phyloP scores from a whole-genome alignment of 1,140 invertebrate genomes.

The Mycetomoellerius zeteki region DNA sequence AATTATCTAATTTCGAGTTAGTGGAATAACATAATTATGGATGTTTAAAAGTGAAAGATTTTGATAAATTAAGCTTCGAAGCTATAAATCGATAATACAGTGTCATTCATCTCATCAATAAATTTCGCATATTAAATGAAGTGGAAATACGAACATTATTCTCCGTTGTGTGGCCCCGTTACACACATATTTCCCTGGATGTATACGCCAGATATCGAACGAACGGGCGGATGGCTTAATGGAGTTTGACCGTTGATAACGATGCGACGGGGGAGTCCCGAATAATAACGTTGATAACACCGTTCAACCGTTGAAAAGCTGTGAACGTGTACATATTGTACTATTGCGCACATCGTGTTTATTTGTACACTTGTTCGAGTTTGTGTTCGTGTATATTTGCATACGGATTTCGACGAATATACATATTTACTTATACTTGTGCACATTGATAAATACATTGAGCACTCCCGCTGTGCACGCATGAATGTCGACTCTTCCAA shows the following conservation, averaged over 20 bases:
- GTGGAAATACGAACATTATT: slow-evolving; percentile 35
- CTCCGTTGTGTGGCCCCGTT: slow-evolving; percentile 11
- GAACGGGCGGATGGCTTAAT: slow-evolving; percentile 76
- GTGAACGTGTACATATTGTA: slow-evolving; percentile 33
- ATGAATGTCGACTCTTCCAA: background rate
- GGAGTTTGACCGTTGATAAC: slow-evolving; percentile 76
- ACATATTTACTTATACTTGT: background rate
- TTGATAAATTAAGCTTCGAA: background rate
- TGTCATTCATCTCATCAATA: slow-evolving; percentile 2
- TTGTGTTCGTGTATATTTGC: slow-evolving; percentile 9
- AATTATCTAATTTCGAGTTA: background rate
- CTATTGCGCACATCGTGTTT: slow-evolving; percentile 31
- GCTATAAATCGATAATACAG: too few species aligned
- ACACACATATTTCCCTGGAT: slow-evolving; percentile 26
- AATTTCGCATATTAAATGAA: slow-evolving; percentile 26
- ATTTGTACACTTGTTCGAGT: slow-evolving; percentile 44
- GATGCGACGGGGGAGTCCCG: slow-evolving; percentile 50
- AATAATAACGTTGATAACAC: slow-evolving; percentile 73
- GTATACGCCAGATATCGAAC: slow-evolving; percentile 48
- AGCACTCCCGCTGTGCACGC: background rate
- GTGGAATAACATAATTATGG: background rate
- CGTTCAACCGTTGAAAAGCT: slow-evolving; percentile 64
- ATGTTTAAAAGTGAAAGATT: background rate
- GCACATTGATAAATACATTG: background rate
- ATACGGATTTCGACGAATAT: slow-evolving; percentile 3